Conservation (phyloP, 2,888 invertebrate genomes). For the Tiliacea aurago region DNA sequence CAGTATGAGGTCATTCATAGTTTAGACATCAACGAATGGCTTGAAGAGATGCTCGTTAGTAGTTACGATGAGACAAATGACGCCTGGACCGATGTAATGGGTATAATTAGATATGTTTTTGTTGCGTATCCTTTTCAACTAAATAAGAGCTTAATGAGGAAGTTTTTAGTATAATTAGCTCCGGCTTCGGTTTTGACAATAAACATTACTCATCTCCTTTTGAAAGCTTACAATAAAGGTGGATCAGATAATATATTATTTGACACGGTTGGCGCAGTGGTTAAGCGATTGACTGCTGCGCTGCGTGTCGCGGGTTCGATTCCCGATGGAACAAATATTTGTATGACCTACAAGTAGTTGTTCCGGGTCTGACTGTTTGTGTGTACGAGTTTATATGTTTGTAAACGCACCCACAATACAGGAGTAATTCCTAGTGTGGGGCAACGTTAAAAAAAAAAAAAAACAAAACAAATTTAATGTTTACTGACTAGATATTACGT, state of each 20-base stretch:
- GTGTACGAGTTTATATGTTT: no score
- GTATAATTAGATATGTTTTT: slow-evolving; percentile 29
- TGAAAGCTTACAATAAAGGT: neutral
- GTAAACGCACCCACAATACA: no score
- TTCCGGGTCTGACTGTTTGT: no score
- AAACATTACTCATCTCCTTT: slow-evolving; percentile 4
- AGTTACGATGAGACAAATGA: slow-evolving; percentile 40
- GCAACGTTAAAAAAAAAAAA: no score
- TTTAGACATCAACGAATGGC: slow-evolving; percentile 57
- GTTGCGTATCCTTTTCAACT: slow-evolving; percentile 32
- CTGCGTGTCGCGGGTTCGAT: no score
- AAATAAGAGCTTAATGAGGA: slow-evolving; percentile 32
- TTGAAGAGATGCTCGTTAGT: slow-evolving; percentile 36
- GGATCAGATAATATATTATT: neutral
- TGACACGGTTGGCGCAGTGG: no score
- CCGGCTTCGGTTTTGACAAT: neutral
- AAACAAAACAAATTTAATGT: no score
- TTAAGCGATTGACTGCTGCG: no score
- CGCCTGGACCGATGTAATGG: slow-evolving; percentile 16
- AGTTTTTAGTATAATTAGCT: slow-evolving; percentile 9
- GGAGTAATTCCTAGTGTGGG: no score
- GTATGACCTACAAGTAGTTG: no score
- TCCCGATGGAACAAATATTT: no score
- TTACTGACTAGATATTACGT: neutral
- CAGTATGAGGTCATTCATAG: slow-evolving; percentile 31